Base-by-base conservation (phyloP, 2,888 invertebrate genomes). In the Acanthosepion lycidas region DNA sequence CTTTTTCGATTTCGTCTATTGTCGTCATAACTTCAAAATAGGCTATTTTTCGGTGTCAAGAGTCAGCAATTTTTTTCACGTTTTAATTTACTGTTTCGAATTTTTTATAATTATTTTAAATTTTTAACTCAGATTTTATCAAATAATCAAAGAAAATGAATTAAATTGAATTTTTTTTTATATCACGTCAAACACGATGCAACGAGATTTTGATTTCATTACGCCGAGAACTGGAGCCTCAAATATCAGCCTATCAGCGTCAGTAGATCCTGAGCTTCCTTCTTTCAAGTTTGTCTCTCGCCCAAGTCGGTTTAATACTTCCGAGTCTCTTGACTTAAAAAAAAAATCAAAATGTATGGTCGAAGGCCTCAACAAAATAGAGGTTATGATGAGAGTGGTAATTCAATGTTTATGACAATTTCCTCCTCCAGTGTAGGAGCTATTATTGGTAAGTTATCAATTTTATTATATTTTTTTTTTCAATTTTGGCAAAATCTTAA, bases 401-500 rank as follows among this genome's bases (percentile, higher is more conserved):
- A 78, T 78, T n/a, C 78, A n/a, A 78, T 78, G 78, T 78, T 78
- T n/a, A 78, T 78, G 78, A 78, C 78, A n/a, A 78, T 78, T 78
- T n/a, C 78, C 33, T 78, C 78, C 15, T 78, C 78, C 4, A 78
- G 78, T 78, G 78, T 78, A 78, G 78, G 78, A 78, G 78, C 78
- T 78, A 78, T 78, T 78, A 78, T 78, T 78, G 78, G 78, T 78
- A 78, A 78, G n/a, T 78, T n/a, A 28, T 78, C 15, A 4, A 12
- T n/a, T n/a, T 78, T 42, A 42, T 20, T 59, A 23, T 8, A n/a
- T 33, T 78, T 78, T 78, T n/a, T 33, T 33, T 9, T 33, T 33
- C n/a, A 12, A 15, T 78, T n/a, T 8, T 26, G 55, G 20, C 15
- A 15, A 15, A 18, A 18, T 53, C 53, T 53, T 53, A 18, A 53